A percentile compares a stretch with the other conserved stretches of the same genome.
Conservation (phyloP, 2,797 vertebrate species). For the Myripristis jacobus region DNA sequence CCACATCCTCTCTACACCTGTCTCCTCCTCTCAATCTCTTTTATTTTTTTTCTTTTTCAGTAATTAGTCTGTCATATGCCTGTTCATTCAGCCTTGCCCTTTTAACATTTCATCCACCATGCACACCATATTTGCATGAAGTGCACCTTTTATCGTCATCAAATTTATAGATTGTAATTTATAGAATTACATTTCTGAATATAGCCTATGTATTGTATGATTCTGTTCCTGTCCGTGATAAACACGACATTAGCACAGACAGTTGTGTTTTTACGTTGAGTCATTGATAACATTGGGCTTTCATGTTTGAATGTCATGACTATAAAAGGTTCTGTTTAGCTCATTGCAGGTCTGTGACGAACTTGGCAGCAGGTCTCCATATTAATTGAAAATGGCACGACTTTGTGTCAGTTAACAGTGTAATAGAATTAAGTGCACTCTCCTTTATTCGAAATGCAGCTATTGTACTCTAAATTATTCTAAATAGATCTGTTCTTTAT, state of each 20-base stretch:
- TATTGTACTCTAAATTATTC: neutral
- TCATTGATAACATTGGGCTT: neutral
- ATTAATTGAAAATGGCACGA: neutral
- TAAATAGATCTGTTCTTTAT: neutral
- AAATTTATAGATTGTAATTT: neutral
- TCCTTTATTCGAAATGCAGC: neutral
- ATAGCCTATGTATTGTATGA: too few relatives aligned
- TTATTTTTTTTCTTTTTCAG: neutral
- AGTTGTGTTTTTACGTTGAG: neutral
- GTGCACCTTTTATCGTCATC: constrained; percentile 2
- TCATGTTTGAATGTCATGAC: neutral
- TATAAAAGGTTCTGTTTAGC: neutral
- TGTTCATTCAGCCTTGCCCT: neutral
- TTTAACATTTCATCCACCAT: neutral
- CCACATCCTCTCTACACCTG: neutral
- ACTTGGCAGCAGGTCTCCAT: neutral
- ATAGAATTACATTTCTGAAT: neutral
- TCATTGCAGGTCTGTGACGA: neutral
- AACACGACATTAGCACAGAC: neutral
- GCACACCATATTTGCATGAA: too few relatives aligned
- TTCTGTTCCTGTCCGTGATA: neutral
- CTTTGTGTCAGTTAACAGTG: neutral
- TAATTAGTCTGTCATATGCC: neutral
- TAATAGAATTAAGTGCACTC: neutral
- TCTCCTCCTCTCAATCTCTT: neutral